Evolutionary conservation across 2,797 vertebrate genomes (phyloP).

Genomic region (Eulemur rubriventer): DNA sequence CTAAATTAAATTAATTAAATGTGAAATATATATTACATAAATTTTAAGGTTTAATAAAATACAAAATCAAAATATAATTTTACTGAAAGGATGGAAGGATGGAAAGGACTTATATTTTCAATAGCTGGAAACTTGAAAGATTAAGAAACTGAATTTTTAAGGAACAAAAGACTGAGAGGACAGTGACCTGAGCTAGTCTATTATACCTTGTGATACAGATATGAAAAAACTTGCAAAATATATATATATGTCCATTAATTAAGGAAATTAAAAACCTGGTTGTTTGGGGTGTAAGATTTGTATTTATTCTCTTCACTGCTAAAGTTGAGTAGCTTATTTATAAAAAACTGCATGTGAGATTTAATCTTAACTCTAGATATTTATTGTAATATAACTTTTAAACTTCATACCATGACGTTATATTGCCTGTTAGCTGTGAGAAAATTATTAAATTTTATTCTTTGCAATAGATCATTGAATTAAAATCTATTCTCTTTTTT

Average conservation of each 20-base stretch:
- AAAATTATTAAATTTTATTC: not conserved
- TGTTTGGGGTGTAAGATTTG: not conserved
- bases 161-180: not conserved
- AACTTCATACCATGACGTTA: not conserved
- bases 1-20: not conserved
- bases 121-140: not conserved
- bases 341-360: not conserved
- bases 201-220: not conserved
- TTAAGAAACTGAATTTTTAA: not conserved
- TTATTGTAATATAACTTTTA: not conserved
- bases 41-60: not conserved
- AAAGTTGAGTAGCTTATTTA: not conserved
- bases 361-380: not conserved
- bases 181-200: not conserved
- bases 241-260: not conserved
- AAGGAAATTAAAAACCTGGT: not conserved
- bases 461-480: not conserved
- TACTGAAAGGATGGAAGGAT: not conserved
- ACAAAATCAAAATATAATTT: not conserved
- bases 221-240: not conserved
- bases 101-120: not conserved
- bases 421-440: not conserved
- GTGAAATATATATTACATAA: not conserved
- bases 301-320: not conserved
- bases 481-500: not conserved